A percentile compares a stretch with the other conserved stretches of the same genome.
Conservation (phyloP, 2,888 invertebrate genomes). For the Petrolisthes manimaculis region DNA sequence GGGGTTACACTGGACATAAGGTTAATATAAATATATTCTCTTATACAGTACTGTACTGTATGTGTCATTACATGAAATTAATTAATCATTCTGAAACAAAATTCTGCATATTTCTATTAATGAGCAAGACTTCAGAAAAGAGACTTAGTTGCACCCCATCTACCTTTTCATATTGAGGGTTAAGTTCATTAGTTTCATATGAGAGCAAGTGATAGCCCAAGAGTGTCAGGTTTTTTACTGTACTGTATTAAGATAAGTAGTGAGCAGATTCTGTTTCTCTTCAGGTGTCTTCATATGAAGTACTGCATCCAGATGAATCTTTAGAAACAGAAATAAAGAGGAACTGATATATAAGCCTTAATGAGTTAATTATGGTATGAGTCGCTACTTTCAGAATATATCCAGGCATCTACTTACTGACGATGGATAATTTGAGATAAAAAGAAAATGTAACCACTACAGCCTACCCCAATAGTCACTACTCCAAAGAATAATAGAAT, state of each 20-base stretch:
- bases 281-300: not conserved
- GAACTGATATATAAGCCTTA: too few relatives aligned
- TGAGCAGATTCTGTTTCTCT: not conserved
- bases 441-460: too few relatives aligned
- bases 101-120: slow-evolving; percentile 7
- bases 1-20: too few relatives aligned
- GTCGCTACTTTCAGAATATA: too few relatives aligned
- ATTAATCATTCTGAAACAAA: not conserved
- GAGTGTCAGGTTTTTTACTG: not conserved
- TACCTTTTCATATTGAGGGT: slow-evolving; percentile 24
- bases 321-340: not conserved
- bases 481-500: too few relatives aligned
- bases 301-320: slow-evolving; percentile 11
- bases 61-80: too few relatives aligned
- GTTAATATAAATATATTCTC: too few relatives aligned
- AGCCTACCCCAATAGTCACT: too few relatives aligned
- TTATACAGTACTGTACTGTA: too few relatives aligned
- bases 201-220: slow-evolving; percentile 29
- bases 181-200: slow-evolving; percentile 36
- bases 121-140: slow-evolving; percentile 32
- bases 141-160: slow-evolving; percentile 30
- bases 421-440: too few relatives aligned
- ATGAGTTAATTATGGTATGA: too few relatives aligned
- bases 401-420: too few relatives aligned
- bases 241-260: not conserved